Evolutionary conservation across 2,888 invertebrate genomes (phyloP), one percentile per base, ranked within the genome.

Genomic region (Lithophane socia): DNA sequence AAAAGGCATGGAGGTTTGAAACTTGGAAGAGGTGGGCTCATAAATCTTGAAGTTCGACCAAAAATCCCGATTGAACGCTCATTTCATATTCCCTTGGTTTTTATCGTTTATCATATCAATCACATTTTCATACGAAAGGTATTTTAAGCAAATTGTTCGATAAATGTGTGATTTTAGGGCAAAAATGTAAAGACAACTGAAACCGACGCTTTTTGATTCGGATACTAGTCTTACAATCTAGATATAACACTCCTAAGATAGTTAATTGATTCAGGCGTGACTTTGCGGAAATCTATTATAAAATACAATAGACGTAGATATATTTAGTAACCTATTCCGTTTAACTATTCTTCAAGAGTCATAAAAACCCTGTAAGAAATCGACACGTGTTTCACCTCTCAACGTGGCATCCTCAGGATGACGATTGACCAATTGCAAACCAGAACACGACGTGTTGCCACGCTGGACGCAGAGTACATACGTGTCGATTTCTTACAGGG

Each of bases 71-170:
- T 90, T 84, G 81, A 73, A 64, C 90, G 85, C 91, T 92, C 90
- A 91, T 91, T 91, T 87, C 71, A 87, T 87, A 92, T 92, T 91
- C 91, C 77, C 79, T 88, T 88, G 78, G 79, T 84, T 86, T 88
- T 88, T 89, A 82, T 85, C 85, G 82, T 87, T 89, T 83, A 81
- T 82, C 85, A 86, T 83, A 72, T 84, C 85, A 87, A 78, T 77
- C 68, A 68, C 68, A 61, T 82, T 77, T 77, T 77, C 73, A 67
- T 60, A 49, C n/a, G 16, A 54, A 70, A 56, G 13, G 12, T 47
- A 37, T 56, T 65, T 69, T 61, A n/a, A 58, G 61, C 29, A 74
- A 69, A 79, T 76, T 64, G 21, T 52, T 63, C 5, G 24, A 49
- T 42, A 73, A 67, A 64, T 49, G 60, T 52, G 44, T 56, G 29